Evolutionary conservation across 2,113 vertebrate genomes (phyloP).

Genomic region (Cinclus mexicanus): DNA sequence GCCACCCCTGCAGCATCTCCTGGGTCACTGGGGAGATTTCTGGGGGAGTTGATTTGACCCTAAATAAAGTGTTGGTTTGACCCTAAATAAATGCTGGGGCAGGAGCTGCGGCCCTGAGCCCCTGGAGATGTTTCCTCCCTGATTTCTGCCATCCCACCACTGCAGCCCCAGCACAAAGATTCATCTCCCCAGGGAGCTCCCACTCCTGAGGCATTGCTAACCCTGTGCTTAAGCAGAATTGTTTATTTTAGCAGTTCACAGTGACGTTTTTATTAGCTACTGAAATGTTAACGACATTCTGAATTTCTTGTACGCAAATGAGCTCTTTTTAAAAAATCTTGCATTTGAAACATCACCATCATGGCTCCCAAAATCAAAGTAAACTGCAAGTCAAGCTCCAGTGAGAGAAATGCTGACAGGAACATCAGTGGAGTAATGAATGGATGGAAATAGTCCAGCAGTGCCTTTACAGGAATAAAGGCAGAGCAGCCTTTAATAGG

Average conservation of each 20-base stretch:
- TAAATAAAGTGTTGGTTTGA: too few relatives aligned
- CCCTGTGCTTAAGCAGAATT: background rate
- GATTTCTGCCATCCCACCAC: background rate
- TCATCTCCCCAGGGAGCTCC: background rate
- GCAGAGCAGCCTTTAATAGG: background rate
- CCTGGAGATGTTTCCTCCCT: too few relatives aligned
- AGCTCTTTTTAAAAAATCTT: background rate
- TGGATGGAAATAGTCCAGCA: accelerated
- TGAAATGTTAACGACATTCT: background rate
- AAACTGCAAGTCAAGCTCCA: background rate
- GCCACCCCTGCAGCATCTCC: background rate
- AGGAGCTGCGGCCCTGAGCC: too few relatives aligned
- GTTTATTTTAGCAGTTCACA: background rate
- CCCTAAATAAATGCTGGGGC: too few relatives aligned
- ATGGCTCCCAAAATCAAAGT: background rate
- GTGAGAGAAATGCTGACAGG: background rate
- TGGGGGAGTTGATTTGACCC: background rate
- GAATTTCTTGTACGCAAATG: background rate
- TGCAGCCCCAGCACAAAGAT: background rate
- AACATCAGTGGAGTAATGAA: background rate
- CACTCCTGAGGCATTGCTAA: too few relatives aligned
- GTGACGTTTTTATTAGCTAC: background rate
- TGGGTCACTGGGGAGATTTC: background rate
- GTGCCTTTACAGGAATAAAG: background rate
- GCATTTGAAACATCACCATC: background rate